Evolutionary conservation across 2,888 invertebrate species (phyloP).

Genomic region (Agrotis segetum): DNA sequence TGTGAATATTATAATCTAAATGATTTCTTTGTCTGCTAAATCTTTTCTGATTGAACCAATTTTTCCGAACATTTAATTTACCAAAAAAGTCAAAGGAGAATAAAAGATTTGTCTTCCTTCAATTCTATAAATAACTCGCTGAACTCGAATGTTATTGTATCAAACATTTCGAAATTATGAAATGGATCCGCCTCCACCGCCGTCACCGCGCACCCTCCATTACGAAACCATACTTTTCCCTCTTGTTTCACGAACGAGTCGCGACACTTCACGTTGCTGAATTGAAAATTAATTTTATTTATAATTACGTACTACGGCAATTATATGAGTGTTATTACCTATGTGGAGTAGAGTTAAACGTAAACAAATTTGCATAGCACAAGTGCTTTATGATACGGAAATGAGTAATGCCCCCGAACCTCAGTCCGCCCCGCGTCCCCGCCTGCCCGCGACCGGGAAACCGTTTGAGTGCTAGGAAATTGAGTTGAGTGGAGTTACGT

Average conservation of each 20-base stretch:
- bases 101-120: neutral
- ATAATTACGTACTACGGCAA: conserved; percentile 49
- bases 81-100: neutral
- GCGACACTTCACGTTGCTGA: conserved; percentile 21
- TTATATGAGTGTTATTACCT: conserved; percentile 58
- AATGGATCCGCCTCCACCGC: conserved; percentile 11
- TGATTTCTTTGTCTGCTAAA: neutral
- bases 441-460: conserved; percentile 66
- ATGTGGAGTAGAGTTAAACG: conserved; percentile 39
- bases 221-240: conserved; percentile 25
- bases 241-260: conserved; percentile 25
- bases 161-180: conserved; percentile 23
- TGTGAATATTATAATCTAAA: neutral
- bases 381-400: conserved; percentile 76
- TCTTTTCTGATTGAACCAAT: neutral
- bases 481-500: conserved; percentile 75
- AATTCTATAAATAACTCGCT: conserved; percentile 5
- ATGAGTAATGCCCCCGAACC: conserved; percentile 70
- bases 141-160: conserved; percentile 26
- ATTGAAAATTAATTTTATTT: conserved; percentile 52
- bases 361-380: conserved; percentile 63
- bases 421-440: conserved; percentile 29
- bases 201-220: neutral
- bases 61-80: conserved; percentile 2
- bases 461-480: conserved; percentile 80